Percentiles rank a stretch among this genome's conserved stretches.
Conservation (phyloP, 2,113 vertebrate genomes). For the Protobothrops flavoviridis region DNA sequence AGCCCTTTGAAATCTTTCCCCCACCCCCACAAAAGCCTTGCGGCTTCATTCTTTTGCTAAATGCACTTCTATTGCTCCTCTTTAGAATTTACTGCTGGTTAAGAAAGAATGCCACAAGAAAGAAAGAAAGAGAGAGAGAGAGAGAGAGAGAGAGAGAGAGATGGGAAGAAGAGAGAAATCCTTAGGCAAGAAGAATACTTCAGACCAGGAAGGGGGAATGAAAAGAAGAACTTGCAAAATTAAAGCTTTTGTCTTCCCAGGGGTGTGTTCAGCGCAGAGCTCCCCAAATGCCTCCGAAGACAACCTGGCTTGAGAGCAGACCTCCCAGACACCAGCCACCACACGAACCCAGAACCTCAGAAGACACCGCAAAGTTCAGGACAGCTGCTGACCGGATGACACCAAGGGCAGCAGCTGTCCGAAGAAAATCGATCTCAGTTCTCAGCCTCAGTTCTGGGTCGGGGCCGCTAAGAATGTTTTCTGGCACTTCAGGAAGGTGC, state of each 20-base stretch:
- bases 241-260: not conserved
- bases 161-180: not conserved
- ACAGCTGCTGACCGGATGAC: not conserved
- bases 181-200: not conserved
- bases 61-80: not conserved
- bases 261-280: not conserved
- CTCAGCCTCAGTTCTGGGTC: not conserved
- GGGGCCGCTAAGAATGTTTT: not conserved
- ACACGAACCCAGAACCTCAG: not conserved
- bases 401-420: not conserved
- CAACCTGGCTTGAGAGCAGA: not conserved
- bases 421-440: too few species aligned
- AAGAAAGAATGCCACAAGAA: not conserved
- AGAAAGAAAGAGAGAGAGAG: not conserved
- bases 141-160: not conserved
- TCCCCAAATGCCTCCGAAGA: not conserved
- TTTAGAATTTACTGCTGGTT: not conserved
- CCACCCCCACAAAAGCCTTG: not conserved
- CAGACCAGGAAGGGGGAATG: not conserved
- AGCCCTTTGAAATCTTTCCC: not conserved
- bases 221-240: not conserved
- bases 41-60: not conserved
- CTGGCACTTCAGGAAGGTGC: not conserved
- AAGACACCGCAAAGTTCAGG: not conserved
- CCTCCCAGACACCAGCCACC: not conserved